Evolutionary conservation across 2,113 vertebrate species (phyloP).

Genomic region (Scatophagus argus): DNA sequence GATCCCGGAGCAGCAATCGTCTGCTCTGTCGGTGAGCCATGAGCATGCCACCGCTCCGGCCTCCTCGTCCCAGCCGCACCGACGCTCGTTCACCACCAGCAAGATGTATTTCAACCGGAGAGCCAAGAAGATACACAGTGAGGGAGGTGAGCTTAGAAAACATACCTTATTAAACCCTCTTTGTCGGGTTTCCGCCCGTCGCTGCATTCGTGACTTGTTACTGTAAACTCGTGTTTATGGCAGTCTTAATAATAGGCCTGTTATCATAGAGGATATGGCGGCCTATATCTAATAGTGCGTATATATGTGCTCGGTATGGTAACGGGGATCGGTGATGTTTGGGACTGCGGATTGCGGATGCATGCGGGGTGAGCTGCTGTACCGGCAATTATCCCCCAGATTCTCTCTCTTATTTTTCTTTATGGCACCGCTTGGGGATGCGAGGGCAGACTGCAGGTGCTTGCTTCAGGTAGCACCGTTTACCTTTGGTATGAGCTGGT

Average conservation of each 20-base stretch:
- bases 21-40: constrained; percentile 59
- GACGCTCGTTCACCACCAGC: constrained; percentile 59
- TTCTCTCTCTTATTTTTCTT: constrained; percentile 14
- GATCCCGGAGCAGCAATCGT: constrained; percentile 37
- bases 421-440: constrained; percentile 34
- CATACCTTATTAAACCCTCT: not conserved
- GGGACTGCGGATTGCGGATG: constrained; percentile 75
- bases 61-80: constrained; percentile 54
- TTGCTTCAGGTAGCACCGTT: not conserved
- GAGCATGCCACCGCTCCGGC: constrained; percentile 79
- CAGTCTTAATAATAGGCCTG: constrained; percentile 5
- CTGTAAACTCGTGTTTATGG: not conserved
- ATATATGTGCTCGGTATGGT: constrained; percentile 64
- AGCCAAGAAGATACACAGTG: constrained; percentile 87
- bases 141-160: constrained; percentile 82
- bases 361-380: constrained; percentile 40
- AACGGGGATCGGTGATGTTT: constrained; percentile 34
- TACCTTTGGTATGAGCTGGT: not conserved
- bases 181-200: not conserved
- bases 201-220: constrained; percentile 12
- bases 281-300: constrained; percentile 43
- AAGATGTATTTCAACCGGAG: constrained; percentile 88
- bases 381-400: constrained; percentile 31
- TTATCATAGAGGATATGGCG: constrained; percentile 3
- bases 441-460: constrained; percentile 52